Percentiles rank a stretch among this genome's conserved stretches.
Evolutionary conservation across 1,140 invertebrate species (phyloP).

Genomic region (Muscidifurax raptorellus): DNA sequence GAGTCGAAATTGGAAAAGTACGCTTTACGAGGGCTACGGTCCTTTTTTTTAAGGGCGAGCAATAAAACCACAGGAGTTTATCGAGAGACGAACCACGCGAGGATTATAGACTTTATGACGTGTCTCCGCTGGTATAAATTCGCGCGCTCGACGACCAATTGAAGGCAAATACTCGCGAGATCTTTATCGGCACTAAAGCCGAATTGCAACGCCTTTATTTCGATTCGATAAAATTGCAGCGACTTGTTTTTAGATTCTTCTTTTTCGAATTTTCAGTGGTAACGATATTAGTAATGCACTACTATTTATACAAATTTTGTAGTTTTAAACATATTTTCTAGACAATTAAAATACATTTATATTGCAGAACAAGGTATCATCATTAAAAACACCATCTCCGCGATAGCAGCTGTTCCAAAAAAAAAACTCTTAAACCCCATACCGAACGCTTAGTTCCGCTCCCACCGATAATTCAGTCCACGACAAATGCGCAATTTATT

Average conservation of each 20-base stretch:
- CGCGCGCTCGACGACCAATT: slow-evolving; percentile 29
- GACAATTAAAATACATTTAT: too few species aligned
- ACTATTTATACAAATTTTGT: too few species aligned
- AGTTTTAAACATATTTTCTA: too few species aligned
- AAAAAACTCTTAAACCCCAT: slow-evolving; percentile 2
- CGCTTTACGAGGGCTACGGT: slow-evolving; percentile 30
- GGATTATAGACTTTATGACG: slow-evolving; percentile 42
- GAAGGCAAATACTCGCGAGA: slow-evolving; percentile 40
- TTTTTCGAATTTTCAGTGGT: neutral
- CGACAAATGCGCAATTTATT: slow-evolving; percentile 45
- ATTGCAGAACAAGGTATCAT: too few species aligned
- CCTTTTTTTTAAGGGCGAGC: slow-evolving; percentile 12
- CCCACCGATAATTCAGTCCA: slow-evolving; percentile 40
- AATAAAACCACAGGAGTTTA: slow-evolving; percentile 34
- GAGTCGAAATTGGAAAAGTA: slow-evolving; percentile 32
- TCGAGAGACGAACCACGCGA: slow-evolving; percentile 19
- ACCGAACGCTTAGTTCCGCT: neutral
- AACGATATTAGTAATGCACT: too few species aligned
- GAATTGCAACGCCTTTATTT: slow-evolving; percentile 9
- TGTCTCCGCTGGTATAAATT: slow-evolving; percentile 43
- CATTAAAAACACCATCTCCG: neutral
- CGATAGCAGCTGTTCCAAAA: neutral
- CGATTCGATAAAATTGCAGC: slow-evolving; percentile 4
- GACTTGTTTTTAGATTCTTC: slow-evolving; percentile 3
- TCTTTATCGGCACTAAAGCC: slow-evolving; percentile 58